Base-by-base conservation (phyloP, 1,140 invertebrate species). In the Drosophila bocqueti region DNA sequence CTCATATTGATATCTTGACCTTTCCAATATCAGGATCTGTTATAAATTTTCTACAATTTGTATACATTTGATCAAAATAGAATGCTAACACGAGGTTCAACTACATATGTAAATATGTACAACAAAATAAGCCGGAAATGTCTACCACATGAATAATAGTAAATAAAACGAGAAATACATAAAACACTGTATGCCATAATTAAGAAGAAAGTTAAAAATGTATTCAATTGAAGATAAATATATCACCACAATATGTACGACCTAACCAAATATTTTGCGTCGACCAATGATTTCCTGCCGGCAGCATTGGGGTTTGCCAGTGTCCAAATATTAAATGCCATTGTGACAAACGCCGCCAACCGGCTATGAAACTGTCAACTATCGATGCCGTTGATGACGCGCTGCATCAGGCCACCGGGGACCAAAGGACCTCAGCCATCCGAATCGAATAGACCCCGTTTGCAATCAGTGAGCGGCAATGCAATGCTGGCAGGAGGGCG, bases 301-400 rank as follows among this genome's bases (percentile, higher is more conserved):
- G 45, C 40, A 31, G 34, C 38, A 47, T 13, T 29, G 57, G 59
- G 63, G 59, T 43, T 58, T 76, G 80, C 59, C 76, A 58, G 57
- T 82, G 75, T 79, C 75, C 86, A 90, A 91, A 90, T 90, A 90
- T 90, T 90, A 89, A 89, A 90, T 90, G 73, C 75, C 81, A 85
- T 85, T 90, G 85, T 91, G 79, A 90, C 79, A 85, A 85, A 68
- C 81, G 80, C 55, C 81, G 81, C 76, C 84, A 87, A 87, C 78
- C 79, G 81, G 73, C 85, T 90, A 89, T 89, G 87, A 81, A 90
- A 90, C 85, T 85, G 85, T 84, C 85, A 89, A 85, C 85, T 90
- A 85, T 89, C 81, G 77, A 62, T 54, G 54, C 26, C 58, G 72
- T 67, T 66, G 84, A 89, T 79, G 83, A 73, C 65, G 59, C 76